Evolutionary conservation across 2,113 vertebrate species (phyloP).

Genomic region (Phalacrocorax pelagicus): DNA sequence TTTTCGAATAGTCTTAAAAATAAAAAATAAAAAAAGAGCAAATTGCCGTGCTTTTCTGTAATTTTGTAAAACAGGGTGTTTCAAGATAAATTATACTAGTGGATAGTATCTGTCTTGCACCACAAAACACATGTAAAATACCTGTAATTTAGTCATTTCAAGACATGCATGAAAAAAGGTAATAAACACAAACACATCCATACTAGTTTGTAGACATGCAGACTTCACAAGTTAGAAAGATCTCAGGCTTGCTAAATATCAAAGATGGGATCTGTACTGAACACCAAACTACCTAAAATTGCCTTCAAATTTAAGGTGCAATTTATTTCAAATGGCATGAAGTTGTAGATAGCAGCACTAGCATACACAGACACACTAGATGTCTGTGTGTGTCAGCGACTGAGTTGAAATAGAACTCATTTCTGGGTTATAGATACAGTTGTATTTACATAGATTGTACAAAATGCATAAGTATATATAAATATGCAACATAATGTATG

Average conservation of each 20-base stretch:
- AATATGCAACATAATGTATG: background rate
- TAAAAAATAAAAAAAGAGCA: slow-evolving; percentile 82
- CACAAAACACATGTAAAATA: slow-evolving; percentile 87
- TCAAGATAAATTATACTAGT: slow-evolving; percentile 92
- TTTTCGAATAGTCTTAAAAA: slow-evolving; percentile 79
- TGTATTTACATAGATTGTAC: background rate
- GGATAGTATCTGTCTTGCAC: slow-evolving; percentile 81
- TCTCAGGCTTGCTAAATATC: slow-evolving; percentile 73
- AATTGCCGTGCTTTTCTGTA: slow-evolving; percentile 96
- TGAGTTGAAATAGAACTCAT: background rate
- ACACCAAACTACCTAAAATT: slow-evolving; percentile 79
- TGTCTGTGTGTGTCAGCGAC: background rate
- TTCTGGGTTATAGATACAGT: background rate
- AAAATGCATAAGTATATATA: background rate
- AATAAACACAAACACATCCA: slow-evolving; percentile 80
- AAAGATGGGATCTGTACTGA: slow-evolving; percentile 66
- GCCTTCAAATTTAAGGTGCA: slow-evolving; percentile 76
- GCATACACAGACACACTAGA: slow-evolving; percentile 4
- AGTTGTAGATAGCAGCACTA: slow-evolving; percentile 63
- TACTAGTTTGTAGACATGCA: slow-evolving; percentile 76
- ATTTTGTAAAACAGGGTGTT: slow-evolving; percentile 86
- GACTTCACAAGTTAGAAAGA: slow-evolving; percentile 75
- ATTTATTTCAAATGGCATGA: slow-evolving; percentile 78
- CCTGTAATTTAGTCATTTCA: slow-evolving; percentile 85
- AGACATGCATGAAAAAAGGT: slow-evolving; percentile 75